phyloP scores from a whole-genome alignment of 2,888 invertebrate species.

The Parasteatoda lunata region DNA sequence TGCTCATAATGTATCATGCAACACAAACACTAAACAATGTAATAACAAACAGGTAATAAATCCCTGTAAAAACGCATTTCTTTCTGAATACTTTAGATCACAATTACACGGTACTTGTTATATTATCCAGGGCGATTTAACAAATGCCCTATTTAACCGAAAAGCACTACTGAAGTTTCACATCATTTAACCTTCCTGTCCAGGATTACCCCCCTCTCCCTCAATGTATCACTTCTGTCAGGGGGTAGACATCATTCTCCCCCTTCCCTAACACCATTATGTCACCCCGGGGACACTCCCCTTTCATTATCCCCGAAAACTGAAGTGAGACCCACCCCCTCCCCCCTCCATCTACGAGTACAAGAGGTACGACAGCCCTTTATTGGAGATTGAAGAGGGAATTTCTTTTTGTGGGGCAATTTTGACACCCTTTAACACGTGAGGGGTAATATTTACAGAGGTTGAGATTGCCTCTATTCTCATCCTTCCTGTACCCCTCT shows the following conservation, averaged over 20 bases:
- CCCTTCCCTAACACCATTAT: conserved; percentile 41
- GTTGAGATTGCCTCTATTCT: neutral
- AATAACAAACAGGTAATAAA: too few relatives aligned
- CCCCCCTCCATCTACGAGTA: conserved; percentile 1
- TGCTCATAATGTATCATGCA: too few relatives aligned
- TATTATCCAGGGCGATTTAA: conserved; percentile 61
- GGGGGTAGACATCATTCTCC: conserved; percentile 9
- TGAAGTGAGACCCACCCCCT: conserved; percentile 17
- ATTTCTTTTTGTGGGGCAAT: conserved; percentile 1
- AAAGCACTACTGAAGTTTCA: conserved; percentile 50
- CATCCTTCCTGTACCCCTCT: neutral
- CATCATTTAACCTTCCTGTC: conserved; percentile 66
- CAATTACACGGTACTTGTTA: conserved; percentile 64
- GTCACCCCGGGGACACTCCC: conserved; percentile 46
- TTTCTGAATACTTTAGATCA: conserved; percentile 35
- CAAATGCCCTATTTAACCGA: conserved; percentile 58
- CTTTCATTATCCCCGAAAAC: conserved; percentile 45
- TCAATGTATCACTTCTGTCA: conserved; percentile 56
- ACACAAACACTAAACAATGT: too few relatives aligned
- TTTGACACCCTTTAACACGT: conserved; percentile 28
- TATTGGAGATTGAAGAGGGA: conserved; percentile 49
- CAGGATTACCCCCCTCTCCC: conserved; percentile 20
- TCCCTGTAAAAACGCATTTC: neutral
- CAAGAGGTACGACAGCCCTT: conserved; percentile 15
- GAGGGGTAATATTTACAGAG: neutral